Evolutionary conservation across 2,113 vertebrate species (phyloP), one percentile per base, ranked within the genome.

Genomic region (Eretmochelys imbricata): DNA sequence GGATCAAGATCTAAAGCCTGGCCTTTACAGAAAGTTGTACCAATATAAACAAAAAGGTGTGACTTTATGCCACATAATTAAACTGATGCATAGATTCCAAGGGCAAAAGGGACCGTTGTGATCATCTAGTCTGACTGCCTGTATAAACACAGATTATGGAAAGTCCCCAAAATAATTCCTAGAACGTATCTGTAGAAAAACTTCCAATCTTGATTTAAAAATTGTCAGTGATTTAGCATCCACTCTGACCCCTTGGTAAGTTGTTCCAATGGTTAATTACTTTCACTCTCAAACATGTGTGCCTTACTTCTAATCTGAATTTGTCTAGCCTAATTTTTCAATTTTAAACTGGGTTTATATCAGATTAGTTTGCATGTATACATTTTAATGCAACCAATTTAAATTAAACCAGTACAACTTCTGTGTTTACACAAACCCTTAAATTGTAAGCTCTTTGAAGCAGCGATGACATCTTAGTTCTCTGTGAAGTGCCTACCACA

Each of bases 331-430:
- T 25, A 24, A 57, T 57, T 57, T 57, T 57, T 57, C 24, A 57
- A 57, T 10, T 57, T 57, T 55, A 55, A 25, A 55, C 22, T 1
- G 8, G 54, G 54, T 55, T 55, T 8, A 1, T 92, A 93, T 94
- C 96, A 94, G 94, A 94, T 96, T 80, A 72, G 55, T 31, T 81
- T 91, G 75, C 92, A 96, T 94, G 85, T 94, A 94, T 92, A 65
- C 88, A 88, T 92, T 92, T 89, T 96, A 89, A 92, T 75, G 92
- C 72, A 46, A 27, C 78, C 79, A 75, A 93, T 95, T 94, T 95
- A 95, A 95, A 88, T 91, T 84, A 11, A 95, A 81, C 22, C 84
- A 65, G 51, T 51, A 10, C 5, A 83, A 22, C 38, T 89, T 89
- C 89, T 94, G 95, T 92, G 12, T 85, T 96, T 85, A 75, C 25